Evolutionary conservation across 2,113 vertebrate genomes (phyloP).

Genomic region (Lynx canadensis): DNA sequence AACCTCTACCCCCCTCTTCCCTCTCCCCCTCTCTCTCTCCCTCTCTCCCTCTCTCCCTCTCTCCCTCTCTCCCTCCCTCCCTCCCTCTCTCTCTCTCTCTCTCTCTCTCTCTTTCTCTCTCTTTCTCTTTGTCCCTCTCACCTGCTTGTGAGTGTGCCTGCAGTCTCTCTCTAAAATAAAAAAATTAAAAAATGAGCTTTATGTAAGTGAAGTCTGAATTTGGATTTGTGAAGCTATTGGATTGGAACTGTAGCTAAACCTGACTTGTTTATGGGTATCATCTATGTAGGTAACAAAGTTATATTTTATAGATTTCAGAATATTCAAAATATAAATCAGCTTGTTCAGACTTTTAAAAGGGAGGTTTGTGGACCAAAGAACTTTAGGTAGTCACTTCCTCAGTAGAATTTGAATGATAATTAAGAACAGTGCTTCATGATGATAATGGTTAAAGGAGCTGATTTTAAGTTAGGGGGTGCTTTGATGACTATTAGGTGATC

Average conservation of each 20-base stretch:
- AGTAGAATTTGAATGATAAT: background rate
- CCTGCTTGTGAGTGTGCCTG: too few relatives aligned
- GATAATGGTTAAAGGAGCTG: background rate
- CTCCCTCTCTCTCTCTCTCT: rapidly evolving
- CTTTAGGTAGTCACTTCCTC: background rate
- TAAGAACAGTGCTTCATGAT: background rate
- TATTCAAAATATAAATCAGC: background rate
- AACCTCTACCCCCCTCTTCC: too few relatives aligned
- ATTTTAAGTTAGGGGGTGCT: background rate
- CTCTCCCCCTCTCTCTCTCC: too few relatives aligned
- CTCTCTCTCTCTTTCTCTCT: too few relatives aligned
- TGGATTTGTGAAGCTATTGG: background rate
- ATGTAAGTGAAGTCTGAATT: background rate
- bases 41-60: rapidly evolving
- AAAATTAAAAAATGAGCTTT: background rate
- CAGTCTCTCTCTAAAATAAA: too few relatives aligned
- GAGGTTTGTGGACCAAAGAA: background rate
- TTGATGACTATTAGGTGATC: background rate
- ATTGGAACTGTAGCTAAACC: background rate
- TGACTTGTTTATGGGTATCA: background rate
- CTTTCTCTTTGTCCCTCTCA: too few relatives aligned
- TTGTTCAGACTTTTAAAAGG: background rate
- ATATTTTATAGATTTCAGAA: background rate
- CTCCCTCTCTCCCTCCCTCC: rapidly evolving
- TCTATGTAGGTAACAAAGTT: background rate